These are phyloP conservation scores for Sebastiscus albofasciatus DNA, from an alignment of 2,797 vertebrate species.

Conservation along the genomic window DNA sequence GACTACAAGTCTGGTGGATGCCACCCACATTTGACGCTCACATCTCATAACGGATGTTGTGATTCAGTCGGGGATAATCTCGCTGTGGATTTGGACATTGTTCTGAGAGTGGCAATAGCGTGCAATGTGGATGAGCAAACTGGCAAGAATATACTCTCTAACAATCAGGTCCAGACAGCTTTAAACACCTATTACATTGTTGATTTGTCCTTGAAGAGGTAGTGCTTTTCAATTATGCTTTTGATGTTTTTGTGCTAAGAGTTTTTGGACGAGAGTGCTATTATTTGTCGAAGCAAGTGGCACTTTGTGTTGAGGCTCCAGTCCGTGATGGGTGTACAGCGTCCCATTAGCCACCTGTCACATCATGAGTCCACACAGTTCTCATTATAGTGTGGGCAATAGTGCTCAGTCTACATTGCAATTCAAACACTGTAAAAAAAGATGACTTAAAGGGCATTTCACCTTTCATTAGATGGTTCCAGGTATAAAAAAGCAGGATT, in stretches of 20 bases:
- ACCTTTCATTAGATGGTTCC: not conserved
- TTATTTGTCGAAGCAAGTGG: conserved; percentile 45
- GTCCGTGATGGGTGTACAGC: conserved; percentile 28
- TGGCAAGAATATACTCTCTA: conserved; percentile 1
- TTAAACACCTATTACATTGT: conserved; percentile 38
- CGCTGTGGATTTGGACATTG: conserved; percentile 4
- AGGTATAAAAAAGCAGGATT: not conserved
- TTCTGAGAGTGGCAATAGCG: conserved; percentile 7
- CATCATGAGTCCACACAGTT: conserved; percentile 30
- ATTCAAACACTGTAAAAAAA: conserved; percentile 9
- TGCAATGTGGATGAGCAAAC: conserved; percentile 14
- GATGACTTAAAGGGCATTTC: conserved; percentile 16
- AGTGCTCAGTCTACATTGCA: conserved; percentile 9
- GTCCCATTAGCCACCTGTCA: conserved; percentile 72
- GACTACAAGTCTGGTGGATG: not conserved
- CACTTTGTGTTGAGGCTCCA: conserved; percentile 45
- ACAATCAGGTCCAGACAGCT: conserved; percentile 41
- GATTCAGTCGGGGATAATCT: conserved; percentile 15
- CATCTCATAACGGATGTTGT: not conserved
- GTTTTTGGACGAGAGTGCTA: conserved; percentile 35
- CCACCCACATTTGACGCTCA: conserved; percentile 9
- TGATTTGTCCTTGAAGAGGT: conserved; percentile 54
- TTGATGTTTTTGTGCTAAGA: conserved; percentile 37
- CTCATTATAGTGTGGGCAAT: conserved; percentile 33
- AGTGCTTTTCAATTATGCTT: conserved; percentile 41